Base-by-base conservation (phyloP, 2,797 vertebrate species). In the Myotis pilosus region DNA sequence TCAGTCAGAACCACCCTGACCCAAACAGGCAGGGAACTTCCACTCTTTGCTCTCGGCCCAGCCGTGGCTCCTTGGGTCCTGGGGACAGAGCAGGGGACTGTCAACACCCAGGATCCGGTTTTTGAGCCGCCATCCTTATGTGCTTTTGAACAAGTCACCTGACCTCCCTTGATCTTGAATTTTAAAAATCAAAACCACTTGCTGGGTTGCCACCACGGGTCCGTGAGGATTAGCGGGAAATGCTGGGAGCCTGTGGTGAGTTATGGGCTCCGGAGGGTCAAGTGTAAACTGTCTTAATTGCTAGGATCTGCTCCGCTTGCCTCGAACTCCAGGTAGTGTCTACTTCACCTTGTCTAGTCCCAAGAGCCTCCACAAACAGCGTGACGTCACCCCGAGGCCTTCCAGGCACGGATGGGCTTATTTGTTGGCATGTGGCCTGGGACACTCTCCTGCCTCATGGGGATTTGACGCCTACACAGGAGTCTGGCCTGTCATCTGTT, bases 11-110 rank as follows among this genome's bases (percentile, higher is more conserved):
- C 33, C 22, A 6, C 8, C 49, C 19, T 30, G 1, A 74, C n/a
- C 23, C 36, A 38, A 17, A 11, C 0, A 30, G 5, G n/a, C 17
- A 3, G 13, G 0, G 19, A 7, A 5, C 9, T 49, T 44, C 6
- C 2, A 17, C 36, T 2, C 16, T 19, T 30, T 3, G 6, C 41
- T 66, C 11, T 74, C 2, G 11, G 6, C 23, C 3, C 1, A 1
- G 7, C 53, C 30, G 7, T 7, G 2, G 22, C 8, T 64, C 49
- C 33, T 17, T 17, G 8, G 0, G 6, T 8, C 41, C 19, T 49
- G 30, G 66, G 78, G 38, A 25, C 23, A 12, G 30, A 75, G 23
- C 0, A 0, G 2, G n/a, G 38, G 33, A 1, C 57, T 51, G 22
- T 57, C 36, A 33, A 2, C 4, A 16, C 20, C 30, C 78, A 7